These are phyloP conservation scores for Psococerastis gibbosa DNA, from an alignment of 2,888 invertebrate species.

Conservation along the genomic window DNA sequence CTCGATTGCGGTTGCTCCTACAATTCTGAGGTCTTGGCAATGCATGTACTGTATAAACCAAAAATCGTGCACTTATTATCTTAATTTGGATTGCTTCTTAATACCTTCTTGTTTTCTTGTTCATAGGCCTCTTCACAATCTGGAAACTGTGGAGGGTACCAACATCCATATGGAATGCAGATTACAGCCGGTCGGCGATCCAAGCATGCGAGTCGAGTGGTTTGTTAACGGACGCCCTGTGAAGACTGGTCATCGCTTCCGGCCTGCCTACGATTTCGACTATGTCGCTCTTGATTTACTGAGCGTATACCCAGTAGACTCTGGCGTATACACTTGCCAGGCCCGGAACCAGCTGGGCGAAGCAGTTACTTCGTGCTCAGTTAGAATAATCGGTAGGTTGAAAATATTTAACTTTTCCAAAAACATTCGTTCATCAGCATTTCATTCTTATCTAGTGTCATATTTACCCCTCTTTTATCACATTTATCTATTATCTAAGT, in stretches of 20 bases:
- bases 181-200: conserved; percentile 75
- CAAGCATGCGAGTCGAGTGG: conserved; percentile 91
- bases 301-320: conserved; percentile 93
- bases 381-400: conserved; percentile 46
- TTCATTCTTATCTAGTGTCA: too few relatives aligned
- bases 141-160: conserved; percentile 76
- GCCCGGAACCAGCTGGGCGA: conserved; percentile 89
- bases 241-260: conserved; percentile 81
- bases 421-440: too few relatives aligned
- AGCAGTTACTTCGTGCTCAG: conserved; percentile 80
- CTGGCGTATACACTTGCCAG: conserved; percentile 87
- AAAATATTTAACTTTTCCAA: too few relatives aligned
- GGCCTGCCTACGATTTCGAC: conserved; percentile 92
- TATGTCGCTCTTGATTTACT: conserved; percentile 91
- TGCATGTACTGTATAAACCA: too few relatives aligned
- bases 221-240: conserved; percentile 86
- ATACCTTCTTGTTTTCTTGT: too few relatives aligned
- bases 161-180: conserved; percentile 86
- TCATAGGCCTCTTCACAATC: conserved; percentile 57
- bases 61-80: too few relatives aligned
- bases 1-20: too few relatives aligned
- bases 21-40: too few relatives aligned
- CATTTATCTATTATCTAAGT: too few relatives aligned
- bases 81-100: too few relatives aligned
- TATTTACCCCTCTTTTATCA: too few relatives aligned